Evolutionary conservation across 2,888 invertebrate species (phyloP).

Genomic region (Osedax fenrisi): DNA sequence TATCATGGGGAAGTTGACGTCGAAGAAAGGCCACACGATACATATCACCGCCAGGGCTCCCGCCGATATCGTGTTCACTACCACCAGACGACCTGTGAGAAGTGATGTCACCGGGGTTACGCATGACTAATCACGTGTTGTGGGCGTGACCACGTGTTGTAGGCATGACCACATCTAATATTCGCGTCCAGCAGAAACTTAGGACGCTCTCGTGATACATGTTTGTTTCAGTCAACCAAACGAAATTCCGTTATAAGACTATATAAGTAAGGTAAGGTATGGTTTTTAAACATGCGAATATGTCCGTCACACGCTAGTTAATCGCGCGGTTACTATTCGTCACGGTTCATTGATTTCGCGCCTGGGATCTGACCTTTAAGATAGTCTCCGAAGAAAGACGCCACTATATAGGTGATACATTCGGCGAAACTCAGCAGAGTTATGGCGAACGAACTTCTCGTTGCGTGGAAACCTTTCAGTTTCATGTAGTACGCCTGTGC

Average conservation of each 20-base stretch:
- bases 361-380: constrained; percentile 34
- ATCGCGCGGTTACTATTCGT: too few species aligned
- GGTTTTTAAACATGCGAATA: too few species aligned
- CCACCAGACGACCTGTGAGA: constrained; percentile 35
- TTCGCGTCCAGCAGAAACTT: too few species aligned
- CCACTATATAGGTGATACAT: constrained; percentile 38
- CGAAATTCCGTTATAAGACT: too few species aligned
- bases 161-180: too few species aligned
- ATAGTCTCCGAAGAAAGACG: constrained; percentile 39
- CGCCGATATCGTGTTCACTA: constrained; percentile 36
- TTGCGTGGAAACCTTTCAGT: constrained; percentile 34
- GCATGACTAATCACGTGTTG: too few species aligned
- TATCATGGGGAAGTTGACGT: constrained; percentile 37
- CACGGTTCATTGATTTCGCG: too few species aligned
- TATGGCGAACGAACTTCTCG: constrained; percentile 36
- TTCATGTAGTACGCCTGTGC: constrained; percentile 40
- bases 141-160: too few species aligned
- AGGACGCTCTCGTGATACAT: too few species aligned
- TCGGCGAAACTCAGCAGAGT: constrained; percentile 39
- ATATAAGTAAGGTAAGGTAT: too few species aligned
- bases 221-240: too few species aligned
- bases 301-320: too few species aligned
- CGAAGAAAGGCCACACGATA: constrained; percentile 39
- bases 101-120: not conserved
- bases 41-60: constrained; percentile 37